Percentiles rank a stretch among this genome's conserved stretches.
Conservation (phyloP, 2,888 invertebrate genomes). For the Tipula unca region DNA sequence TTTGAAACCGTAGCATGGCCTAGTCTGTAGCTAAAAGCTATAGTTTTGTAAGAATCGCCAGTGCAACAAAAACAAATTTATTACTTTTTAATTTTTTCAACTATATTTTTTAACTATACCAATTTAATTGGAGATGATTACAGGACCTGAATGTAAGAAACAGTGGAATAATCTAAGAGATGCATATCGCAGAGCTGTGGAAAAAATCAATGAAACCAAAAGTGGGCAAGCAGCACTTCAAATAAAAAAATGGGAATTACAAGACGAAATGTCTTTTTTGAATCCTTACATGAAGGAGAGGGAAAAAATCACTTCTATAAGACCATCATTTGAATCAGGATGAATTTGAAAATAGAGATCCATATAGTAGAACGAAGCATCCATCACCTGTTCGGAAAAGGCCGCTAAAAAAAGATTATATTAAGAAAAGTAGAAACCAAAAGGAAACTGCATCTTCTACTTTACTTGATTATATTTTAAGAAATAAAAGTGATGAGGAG, state of each 20-base stretch:
- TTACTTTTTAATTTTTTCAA: neutral
- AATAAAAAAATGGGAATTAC: neutral
- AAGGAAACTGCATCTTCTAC: neutral
- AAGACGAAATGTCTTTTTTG: neutral
- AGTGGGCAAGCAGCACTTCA: neutral
- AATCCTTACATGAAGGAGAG: neutral
- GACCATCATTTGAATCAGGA: neutral
- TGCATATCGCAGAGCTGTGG: neutral
- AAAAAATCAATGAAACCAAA: neutral
- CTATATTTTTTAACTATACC: neutral
- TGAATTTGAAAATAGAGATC: neutral
- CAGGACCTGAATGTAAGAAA: neutral
- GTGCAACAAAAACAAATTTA: neutral
- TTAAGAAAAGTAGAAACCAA: neutral
- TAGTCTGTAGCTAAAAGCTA: neutral
- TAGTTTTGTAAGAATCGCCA: neutral
- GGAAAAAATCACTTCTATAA: neutral
- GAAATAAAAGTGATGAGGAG: neutral
- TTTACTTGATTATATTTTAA: neutral
- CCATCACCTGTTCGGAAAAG: neutral
- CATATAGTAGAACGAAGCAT: neutral
- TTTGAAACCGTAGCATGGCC: neutral
- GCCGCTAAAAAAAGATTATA: neutral
- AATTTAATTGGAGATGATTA: neutral
- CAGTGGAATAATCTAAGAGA: neutral